Percentiles rank a stretch among this genome's conserved stretches.
Conservation (phyloP, 2,888 invertebrate species). For the Venustoraphidia nigricollis region DNA sequence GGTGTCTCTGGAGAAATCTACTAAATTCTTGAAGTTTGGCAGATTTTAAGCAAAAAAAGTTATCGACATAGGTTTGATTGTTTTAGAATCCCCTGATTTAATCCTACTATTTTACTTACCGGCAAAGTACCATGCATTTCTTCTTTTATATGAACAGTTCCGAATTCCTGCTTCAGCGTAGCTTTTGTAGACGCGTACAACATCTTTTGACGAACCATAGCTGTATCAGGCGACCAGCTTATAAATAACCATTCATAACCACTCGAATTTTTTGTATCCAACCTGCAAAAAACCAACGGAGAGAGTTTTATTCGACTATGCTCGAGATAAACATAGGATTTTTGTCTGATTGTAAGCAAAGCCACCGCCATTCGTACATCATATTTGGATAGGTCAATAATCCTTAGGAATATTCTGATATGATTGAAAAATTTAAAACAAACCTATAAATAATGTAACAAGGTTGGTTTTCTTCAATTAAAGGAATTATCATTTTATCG, state of each 20-base stretch:
- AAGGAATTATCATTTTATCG: conserved; percentile 52
- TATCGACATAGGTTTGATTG: too few relatives aligned
- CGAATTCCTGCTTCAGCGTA: conserved; percentile 92
- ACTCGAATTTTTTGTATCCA: conserved; percentile 61
- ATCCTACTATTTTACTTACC: conserved; percentile 29
- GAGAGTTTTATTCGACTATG: too few relatives aligned
- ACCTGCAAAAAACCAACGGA: conserved; percentile 28
- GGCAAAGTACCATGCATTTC: conserved; percentile 79
- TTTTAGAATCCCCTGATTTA: too few relatives aligned
- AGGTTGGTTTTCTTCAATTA: conserved; percentile 67
- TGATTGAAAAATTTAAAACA: conserved; percentile 2
- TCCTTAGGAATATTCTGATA: conserved; percentile 1
- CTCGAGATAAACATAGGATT: too few relatives aligned
- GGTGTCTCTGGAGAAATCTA: too few relatives aligned
- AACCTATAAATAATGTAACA: conserved; percentile 81
- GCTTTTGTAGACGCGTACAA: conserved; percentile 95
- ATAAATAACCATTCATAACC: conserved; percentile 88
- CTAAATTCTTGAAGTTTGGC: too few relatives aligned
- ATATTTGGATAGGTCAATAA: neutral
- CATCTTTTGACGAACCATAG: conserved; percentile 91
- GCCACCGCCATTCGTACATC: too few relatives aligned
- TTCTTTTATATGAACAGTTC: conserved; percentile 82
- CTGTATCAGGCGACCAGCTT: conserved; percentile 88
- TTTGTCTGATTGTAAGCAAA: too few relatives aligned
- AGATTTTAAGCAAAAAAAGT: too few relatives aligned